Evolutionary conservation across 2,113 vertebrate genomes (phyloP).

Genomic region (Crotalus tigris): DNA sequence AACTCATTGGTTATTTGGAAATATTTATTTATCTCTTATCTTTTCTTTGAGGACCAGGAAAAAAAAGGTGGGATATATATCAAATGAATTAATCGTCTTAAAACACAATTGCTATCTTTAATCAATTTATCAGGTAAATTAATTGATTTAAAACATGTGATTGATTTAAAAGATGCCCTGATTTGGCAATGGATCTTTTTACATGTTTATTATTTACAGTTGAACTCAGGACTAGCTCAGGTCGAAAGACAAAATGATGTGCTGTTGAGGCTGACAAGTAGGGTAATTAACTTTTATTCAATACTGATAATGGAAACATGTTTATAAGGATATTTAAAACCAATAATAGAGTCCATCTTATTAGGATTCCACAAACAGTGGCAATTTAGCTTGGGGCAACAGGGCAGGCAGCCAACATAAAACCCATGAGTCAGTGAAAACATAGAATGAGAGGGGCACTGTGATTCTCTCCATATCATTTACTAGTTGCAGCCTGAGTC

Average conservation of each 20-base stretch:
- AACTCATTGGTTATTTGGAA: neutral
- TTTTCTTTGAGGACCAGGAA: neutral
- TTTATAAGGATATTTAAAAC: neutral
- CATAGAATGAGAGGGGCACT: neutral
- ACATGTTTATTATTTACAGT: neutral
- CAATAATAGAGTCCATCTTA: neutral
- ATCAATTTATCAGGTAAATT: neutral
- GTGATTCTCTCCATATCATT: neutral
- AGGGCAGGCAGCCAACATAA: neutral
- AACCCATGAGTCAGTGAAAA: neutral
- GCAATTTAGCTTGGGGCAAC: neutral
- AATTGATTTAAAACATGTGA: neutral
- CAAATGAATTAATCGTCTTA: neutral
- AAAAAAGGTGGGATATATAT: neutral
- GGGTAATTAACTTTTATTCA: neutral
- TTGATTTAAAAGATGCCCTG: neutral
- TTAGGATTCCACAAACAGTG: neutral
- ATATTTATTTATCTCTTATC: neutral
- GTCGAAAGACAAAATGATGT: neutral
- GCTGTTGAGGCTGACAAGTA: neutral
- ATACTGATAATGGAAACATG: neutral
- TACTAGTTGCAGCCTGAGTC: neutral
- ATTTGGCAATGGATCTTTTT: neutral
- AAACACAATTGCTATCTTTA: neutral
- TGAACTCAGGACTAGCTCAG: neutral